phyloP scores from a whole-genome alignment of 1,140 invertebrate species.

The Ericerus pela region DNA sequence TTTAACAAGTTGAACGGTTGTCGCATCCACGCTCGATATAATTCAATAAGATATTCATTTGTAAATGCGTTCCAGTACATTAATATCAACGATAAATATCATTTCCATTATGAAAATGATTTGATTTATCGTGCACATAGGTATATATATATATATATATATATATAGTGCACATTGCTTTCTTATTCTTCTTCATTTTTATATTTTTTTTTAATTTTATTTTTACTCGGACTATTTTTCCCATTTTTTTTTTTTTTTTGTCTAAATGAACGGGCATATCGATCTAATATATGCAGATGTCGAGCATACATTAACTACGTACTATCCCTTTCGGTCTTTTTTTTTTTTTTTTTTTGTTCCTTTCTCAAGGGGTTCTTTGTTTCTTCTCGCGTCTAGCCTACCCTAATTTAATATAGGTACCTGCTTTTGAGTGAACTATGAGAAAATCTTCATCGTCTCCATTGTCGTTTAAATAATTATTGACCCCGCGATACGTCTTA shows the following conservation, averaged over 20 bases:
- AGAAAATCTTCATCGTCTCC: constrained; percentile 2
- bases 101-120: constrained; percentile 4
- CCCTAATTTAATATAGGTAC: constrained; percentile 11
- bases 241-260: not conserved
- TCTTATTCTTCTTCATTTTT: not conserved
- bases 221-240: too few relatives aligned
- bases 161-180: constrained; percentile 2
- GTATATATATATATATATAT: too few relatives aligned
- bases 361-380: constrained; percentile 6
- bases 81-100: constrained; percentile 6
- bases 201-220: too few relatives aligned
- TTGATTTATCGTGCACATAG: constrained; percentile 7
- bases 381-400: constrained; percentile 9
- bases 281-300: constrained; percentile 10
- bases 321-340: not conserved
- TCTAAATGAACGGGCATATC: constrained; percentile 1
- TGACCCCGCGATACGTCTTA: constrained; percentile 6
- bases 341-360: too few relatives aligned
- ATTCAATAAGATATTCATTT: constrained; percentile 10
- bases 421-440: not conserved
- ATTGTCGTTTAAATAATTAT: constrained; percentile 10
- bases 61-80: constrained; percentile 8
- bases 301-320: constrained; percentile 10
- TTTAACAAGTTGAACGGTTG: not conserved
- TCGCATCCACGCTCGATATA: not conserved